A percentile compares a stretch with the other conserved stretches of the same genome.
phyloP scores from a whole-genome alignment of 2,113 vertebrate species.

The Triplophysa tibetana region DNA sequence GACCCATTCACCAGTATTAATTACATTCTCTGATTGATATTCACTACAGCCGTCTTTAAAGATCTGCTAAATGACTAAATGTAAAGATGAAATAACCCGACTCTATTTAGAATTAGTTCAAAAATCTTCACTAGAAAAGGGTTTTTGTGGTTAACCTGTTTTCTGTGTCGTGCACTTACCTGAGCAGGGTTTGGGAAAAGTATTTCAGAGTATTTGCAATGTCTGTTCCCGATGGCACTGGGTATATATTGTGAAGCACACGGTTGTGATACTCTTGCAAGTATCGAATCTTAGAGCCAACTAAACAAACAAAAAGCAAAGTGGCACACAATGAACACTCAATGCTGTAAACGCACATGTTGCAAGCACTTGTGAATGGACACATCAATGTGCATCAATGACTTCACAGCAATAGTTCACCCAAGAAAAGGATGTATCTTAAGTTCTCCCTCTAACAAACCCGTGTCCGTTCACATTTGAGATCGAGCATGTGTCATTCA shows the following conservation, averaged over 20 bases:
- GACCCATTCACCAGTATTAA: no score
- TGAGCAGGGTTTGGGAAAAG: slow-evolving; percentile 99
- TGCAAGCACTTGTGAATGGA: not conserved
- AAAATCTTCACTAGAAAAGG: slow-evolving; percentile 47
- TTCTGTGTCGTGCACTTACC: slow-evolving; percentile 87
- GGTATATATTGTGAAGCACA: slow-evolving; percentile 98
- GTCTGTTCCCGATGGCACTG: slow-evolving; percentile 98
- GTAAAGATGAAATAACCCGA: not conserved
- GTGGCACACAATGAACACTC: slow-evolving; percentile 67
- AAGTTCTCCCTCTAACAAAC: no score
- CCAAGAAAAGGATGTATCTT: no score
- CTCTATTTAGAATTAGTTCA: not conserved
- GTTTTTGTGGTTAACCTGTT: slow-evolving; percentile 73
- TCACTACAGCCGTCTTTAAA: not conserved
- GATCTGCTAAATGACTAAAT: no score
- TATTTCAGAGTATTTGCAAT: slow-evolving; percentile 99
- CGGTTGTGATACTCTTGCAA: slow-evolving; percentile 99
- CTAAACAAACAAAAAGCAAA: slow-evolving; percentile 86
- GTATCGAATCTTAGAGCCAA: slow-evolving; percentile 99
- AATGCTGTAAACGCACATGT: not conserved
- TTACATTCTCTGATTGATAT: no score
- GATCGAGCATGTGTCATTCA: no score
- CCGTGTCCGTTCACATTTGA: no score
- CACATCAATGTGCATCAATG: no score
- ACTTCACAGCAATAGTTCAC: no score